Base-by-base conservation (phyloP, 2,113 vertebrate genomes). In the Morone chrysops region DNA sequence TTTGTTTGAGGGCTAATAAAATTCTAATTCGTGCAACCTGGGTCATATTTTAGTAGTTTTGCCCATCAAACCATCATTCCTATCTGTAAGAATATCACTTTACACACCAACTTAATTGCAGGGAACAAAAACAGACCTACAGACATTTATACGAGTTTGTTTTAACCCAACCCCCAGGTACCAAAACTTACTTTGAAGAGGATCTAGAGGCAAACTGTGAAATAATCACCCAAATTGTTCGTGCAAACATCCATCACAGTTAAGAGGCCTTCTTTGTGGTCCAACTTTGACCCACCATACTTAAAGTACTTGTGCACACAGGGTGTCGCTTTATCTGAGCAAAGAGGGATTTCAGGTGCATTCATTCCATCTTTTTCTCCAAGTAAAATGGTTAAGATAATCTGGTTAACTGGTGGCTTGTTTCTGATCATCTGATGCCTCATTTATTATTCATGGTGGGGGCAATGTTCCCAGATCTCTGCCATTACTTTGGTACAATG, bases 141-240 rank as follows among this genome's bases (percentile, higher is more conserved):
- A 73, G 70, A 74, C 77, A 68, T 57, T 72, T 47, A 67, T 0
- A 41, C 50, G 62, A 59, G 65, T 83, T 74, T 73, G 60, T 81
- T 74, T 73, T 61, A 31, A 80, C 70, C 51, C 13, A 4, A 78
- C 61, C 75, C 31, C 11, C n/a, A 59, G 81, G 87, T 78, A 80
- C 54, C 20, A 68, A 81, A 86, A 81, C 76, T 66, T 68, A 66
- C 87, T 86, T 87, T 90, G 85, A 86, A 87, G 78, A 57, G 57
- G 16, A 80, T 83, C 77, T 74, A 5, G 75, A 80, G 78, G 70
- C 53, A 80, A 90, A 88, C 82, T 76, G 81, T 81, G 70, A 83
- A 70, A 76, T 81, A 84, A 89, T 86, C 38, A 48, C 69, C 48
- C 20, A 86, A 84, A 80, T 81, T 78, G 76, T 80, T 82, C 36